Conservation (phyloP, 2,888 invertebrate species). For the Pseudoips prasinana region DNA sequence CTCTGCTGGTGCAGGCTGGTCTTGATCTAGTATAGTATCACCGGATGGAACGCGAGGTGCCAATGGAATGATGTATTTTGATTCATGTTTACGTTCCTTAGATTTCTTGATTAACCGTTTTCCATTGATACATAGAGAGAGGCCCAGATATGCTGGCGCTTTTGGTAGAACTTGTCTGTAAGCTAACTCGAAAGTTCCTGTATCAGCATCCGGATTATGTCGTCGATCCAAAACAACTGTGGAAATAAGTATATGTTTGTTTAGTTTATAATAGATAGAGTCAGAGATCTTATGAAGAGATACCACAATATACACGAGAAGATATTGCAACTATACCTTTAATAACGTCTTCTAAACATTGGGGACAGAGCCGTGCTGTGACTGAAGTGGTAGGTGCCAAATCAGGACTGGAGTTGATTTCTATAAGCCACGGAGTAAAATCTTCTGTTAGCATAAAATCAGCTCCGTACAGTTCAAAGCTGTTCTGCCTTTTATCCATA, state of each 20-base stretch:
- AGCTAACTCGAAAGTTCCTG: slow-evolving; percentile 90
- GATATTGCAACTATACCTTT: no score
- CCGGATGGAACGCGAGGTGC: slow-evolving; percentile 52
- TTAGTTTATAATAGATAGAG: no score
- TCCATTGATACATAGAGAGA: slow-evolving; percentile 86
- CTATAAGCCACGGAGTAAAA: slow-evolving; percentile 95
- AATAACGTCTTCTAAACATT: slow-evolving; percentile 93
- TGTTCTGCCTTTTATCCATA: slow-evolving; percentile 90
- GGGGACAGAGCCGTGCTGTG: slow-evolving; percentile 92
- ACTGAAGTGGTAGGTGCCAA: slow-evolving; percentile 95
- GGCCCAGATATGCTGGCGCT: slow-evolving; percentile 90
- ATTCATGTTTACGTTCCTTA: slow-evolving; percentile 63
- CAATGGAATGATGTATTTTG: slow-evolving; percentile 53
- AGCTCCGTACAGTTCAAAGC: slow-evolving; percentile 96
- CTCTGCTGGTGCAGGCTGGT: slow-evolving; percentile 64
- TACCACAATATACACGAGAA: no score
- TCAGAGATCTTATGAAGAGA: no score
- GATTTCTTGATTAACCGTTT: slow-evolving; percentile 80
- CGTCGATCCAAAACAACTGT: slow-evolving; percentile 90
- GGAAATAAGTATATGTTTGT: no score
- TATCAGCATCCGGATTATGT: slow-evolving; percentile 87
- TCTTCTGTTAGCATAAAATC: slow-evolving; percentile 97
- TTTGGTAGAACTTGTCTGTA: slow-evolving; percentile 90
- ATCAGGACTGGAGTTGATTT: slow-evolving; percentile 97
- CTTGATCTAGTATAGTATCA: slow-evolving; percentile 45